Conservation (phyloP, 2,888 invertebrate genomes). For the Steromphala cineraria region DNA sequence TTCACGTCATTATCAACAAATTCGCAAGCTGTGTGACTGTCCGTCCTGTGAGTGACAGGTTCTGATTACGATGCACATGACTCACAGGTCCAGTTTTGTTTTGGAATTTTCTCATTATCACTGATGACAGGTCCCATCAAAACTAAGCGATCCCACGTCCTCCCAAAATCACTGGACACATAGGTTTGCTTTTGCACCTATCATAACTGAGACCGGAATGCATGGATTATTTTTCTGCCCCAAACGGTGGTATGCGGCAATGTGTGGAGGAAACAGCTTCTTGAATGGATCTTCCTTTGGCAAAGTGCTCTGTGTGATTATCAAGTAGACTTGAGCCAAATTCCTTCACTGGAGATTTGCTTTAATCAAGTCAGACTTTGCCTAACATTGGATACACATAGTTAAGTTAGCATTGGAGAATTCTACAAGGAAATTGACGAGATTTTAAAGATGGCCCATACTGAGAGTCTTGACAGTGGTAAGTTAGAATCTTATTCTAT, state of each 20-base stretch:
- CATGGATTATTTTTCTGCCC: background rate
- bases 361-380: background rate
- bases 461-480: too few relatives aligned
- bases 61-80: too few relatives aligned
- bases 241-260: background rate
- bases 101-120: too few relatives aligned
- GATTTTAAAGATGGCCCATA: background rate
- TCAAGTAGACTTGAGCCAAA: background rate
- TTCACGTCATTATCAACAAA: too few relatives aligned
- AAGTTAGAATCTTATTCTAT: too few relatives aligned
- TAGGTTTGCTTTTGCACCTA: background rate
- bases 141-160: too few relatives aligned
- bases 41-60: too few relatives aligned
- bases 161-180: too few relatives aligned
- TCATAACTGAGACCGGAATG: background rate
- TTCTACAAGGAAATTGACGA: background rate
- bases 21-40: too few relatives aligned
- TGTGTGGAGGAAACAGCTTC: background rate
- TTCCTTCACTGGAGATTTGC: background rate
- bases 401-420: background rate
- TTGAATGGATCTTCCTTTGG: background rate
- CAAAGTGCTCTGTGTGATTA: slow-evolving; percentile 10
- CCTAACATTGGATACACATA: background rate
- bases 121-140: too few relatives aligned
- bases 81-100: too few relatives aligned